These are phyloP conservation scores for Chrysemys picta DNA, from an alignment of 2,113 vertebrate genomes.

Conservation along the genomic window DNA sequence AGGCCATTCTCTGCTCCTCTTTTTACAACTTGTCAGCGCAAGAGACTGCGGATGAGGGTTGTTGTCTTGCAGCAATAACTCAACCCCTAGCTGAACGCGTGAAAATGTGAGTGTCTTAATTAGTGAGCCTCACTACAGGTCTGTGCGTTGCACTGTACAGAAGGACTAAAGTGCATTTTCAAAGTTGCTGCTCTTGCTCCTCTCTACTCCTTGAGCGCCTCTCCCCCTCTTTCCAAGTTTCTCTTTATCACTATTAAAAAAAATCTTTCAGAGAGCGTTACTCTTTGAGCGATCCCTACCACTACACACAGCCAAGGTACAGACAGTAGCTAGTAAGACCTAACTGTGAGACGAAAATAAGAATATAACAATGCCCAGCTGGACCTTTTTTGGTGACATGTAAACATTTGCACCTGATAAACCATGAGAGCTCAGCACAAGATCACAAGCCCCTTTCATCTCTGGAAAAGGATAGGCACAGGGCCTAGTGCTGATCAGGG, in stretches of 20 bases:
- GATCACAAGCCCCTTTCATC: neutral
- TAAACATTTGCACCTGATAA: neutral
- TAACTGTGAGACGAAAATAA: neutral
- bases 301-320: too few relatives aligned
- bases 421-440: neutral
- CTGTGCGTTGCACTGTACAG: neutral
- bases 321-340: neutral
- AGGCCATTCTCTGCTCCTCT: neutral
- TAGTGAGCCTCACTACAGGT: neutral
- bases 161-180: neutral
- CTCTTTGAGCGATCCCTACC: too few relatives aligned
- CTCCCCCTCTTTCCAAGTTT: neutral
- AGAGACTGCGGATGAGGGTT: neutral
- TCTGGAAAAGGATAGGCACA: fast-evolving
- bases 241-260: neutral
- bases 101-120: neutral
- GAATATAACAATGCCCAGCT: neutral
- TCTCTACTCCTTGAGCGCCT: too few relatives aligned
- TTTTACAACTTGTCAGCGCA: neutral
- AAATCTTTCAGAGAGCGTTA: too few relatives aligned
- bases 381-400: neutral
- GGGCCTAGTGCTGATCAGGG: neutral
- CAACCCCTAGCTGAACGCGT: neutral
- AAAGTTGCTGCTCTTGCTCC: neutral
- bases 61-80: neutral